phyloP scores from a whole-genome alignment of 2,797 vertebrate genomes.

The Chromobotia macracanthus region DNA sequence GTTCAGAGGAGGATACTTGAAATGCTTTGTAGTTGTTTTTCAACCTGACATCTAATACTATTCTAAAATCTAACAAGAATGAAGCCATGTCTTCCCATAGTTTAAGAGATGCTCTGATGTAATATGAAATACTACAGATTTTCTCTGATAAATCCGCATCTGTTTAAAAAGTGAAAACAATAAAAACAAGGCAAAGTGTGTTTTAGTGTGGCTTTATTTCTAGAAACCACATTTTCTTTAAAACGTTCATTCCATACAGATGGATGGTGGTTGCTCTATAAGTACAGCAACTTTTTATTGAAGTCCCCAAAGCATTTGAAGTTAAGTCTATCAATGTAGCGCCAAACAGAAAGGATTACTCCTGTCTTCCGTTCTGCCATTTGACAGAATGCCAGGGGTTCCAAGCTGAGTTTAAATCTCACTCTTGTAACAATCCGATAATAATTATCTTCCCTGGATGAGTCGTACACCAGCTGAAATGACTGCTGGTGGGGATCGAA shows the following conservation, averaged over 20 bases:
- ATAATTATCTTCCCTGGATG: conserved; percentile 59
- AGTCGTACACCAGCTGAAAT: conserved; percentile 54
- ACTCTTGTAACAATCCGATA: conserved; percentile 54
- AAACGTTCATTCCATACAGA: conserved; percentile 2
- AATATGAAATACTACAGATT: conserved; percentile 12
- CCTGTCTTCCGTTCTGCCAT: conserved; percentile 14
- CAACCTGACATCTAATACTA: conserved; percentile 10
- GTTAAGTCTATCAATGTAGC: conserved; percentile 7
- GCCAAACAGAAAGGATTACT: conserved; percentile 18
- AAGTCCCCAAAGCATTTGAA: conserved; percentile 13
- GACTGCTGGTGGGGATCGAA: conserved; percentile 53
- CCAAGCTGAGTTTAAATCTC: conserved; percentile 54
- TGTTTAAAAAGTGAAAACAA: background rate
- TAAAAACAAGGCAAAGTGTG: background rate
- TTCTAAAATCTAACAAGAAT: conserved; percentile 1
- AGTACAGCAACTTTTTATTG: conserved; percentile 1
- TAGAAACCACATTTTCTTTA: background rate
- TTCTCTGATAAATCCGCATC: background rate
- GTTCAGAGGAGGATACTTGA: conserved; percentile 14
- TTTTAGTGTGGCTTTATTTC: background rate
- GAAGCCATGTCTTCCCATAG: background rate
- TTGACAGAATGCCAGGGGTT: conserved; percentile 46
- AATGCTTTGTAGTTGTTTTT: conserved; percentile 12
- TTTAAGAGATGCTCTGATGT: conserved; percentile 26
- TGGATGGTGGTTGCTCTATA: background rate